phyloP scores from a whole-genome alignment of 2,888 invertebrate species.

The Diachrysia chrysitis region DNA sequence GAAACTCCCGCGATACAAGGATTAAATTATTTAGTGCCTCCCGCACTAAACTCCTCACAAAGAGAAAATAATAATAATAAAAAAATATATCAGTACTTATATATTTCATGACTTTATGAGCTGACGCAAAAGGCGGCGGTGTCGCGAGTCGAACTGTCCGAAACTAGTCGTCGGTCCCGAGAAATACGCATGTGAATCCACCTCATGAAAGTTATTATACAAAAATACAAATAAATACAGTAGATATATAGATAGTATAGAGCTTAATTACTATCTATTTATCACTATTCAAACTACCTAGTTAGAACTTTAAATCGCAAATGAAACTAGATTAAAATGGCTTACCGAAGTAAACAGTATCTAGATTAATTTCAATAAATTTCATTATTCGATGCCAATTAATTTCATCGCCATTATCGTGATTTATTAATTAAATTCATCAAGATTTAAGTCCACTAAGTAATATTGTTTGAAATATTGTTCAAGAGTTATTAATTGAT shows the following conservation, averaged over 20 bases:
- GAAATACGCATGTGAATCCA: too few relatives aligned
- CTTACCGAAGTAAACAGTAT: conserved; percentile 57
- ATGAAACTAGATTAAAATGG: conserved; percentile 45
- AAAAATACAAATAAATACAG: too few relatives aligned
- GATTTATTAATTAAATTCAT: conserved; percentile 63
- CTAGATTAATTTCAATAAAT: conserved; percentile 64
- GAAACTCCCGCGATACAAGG: too few relatives aligned
- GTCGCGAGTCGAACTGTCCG: too few relatives aligned
- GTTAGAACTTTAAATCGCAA: conserved; percentile 22
- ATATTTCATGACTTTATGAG: too few relatives aligned
- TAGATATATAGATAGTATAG: too few relatives aligned
- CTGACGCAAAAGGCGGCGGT: too few relatives aligned
- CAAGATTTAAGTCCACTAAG: conserved; percentile 49
- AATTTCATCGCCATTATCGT: conserved; percentile 63
- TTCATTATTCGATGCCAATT: conserved; percentile 63
- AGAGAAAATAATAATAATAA: too few relatives aligned
- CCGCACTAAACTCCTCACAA: too few relatives aligned
- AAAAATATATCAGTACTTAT: too few relatives aligned
- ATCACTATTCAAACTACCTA: conserved; percentile 15
- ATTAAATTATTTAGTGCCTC: too few relatives aligned
- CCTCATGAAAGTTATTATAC: neutral
- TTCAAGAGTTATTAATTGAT: conserved; percentile 30
- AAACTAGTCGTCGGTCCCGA: too few relatives aligned
- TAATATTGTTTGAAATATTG: conserved; percentile 36
- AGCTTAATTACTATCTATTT: neutral